Conservation (phyloP, 2,113 vertebrate species). For the Macaca nemestrina region DNA sequence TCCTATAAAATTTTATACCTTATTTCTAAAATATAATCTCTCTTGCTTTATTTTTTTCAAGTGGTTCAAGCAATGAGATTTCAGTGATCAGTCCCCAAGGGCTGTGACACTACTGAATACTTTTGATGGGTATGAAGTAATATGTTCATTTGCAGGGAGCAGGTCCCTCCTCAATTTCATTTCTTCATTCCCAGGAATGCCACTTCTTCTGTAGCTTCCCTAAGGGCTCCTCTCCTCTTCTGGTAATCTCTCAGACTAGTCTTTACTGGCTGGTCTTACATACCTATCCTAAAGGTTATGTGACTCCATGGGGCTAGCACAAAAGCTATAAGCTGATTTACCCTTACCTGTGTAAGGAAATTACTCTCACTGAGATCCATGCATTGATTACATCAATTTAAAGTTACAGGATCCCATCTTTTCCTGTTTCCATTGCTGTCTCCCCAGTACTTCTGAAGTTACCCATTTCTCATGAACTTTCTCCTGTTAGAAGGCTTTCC, state of each 20-base stretch:
- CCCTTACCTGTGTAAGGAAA: background rate
- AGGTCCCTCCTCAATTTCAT: background rate
- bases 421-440: background rate
- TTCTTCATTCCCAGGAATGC: background rate
- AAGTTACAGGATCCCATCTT: background rate
- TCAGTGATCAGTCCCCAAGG: background rate
- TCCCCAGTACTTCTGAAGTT: background rate
- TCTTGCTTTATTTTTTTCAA: slow-evolving; percentile 1
- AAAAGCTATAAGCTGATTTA: background rate
- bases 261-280: background rate
- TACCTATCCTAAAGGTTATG: background rate
- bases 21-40: slow-evolving; percentile 34
- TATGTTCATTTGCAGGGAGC: background rate
- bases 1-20: background rate
- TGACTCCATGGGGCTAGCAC: background rate
- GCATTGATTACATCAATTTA: background rate
- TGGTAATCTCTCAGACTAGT: background rate
- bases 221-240: background rate
- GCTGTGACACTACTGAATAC: background rate
- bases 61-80: background rate
- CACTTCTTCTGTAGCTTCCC: background rate
- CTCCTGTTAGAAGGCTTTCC: background rate
- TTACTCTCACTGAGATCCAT: background rate
- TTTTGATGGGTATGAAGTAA: background rate
- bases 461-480: background rate